Conservation (phyloP, 2,797 vertebrate species). For the Toxotes lorentzi region DNA sequence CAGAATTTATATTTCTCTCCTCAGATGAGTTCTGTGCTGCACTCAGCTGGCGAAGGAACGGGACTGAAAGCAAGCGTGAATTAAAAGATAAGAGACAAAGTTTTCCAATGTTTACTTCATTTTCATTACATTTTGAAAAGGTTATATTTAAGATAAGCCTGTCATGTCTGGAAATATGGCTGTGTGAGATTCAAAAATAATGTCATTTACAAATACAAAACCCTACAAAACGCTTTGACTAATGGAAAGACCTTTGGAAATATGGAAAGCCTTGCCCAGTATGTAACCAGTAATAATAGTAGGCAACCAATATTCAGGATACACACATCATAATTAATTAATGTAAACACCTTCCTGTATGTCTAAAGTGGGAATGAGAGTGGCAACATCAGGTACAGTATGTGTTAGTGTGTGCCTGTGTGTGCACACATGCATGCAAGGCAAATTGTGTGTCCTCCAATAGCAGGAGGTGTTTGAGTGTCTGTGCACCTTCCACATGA, state of each 20-base stretch:
- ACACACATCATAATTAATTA: conserved; percentile 4
- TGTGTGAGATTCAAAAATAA: conserved; percentile 7
- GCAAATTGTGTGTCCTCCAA: not conserved
- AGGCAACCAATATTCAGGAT: conserved; percentile 29
- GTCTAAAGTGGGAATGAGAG: not conserved
- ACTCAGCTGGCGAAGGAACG: conserved; percentile 7
- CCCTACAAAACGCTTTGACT: not conserved
- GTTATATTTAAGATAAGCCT: conserved; percentile 43
- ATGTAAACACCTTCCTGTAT: conserved; percentile 5
- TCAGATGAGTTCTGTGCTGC: conserved; percentile 15
- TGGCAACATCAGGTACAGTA: conserved; percentile 7
- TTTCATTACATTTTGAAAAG: conserved; percentile 58
- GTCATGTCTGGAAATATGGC: conserved; percentile 32
- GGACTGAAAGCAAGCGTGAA: conserved; percentile 34
- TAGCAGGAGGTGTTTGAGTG: conserved; percentile 23
- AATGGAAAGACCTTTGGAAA: conserved; percentile 3
- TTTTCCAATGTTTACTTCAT: conserved; percentile 62
- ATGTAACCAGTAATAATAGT: conserved; percentile 21
- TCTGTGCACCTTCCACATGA: conserved; percentile 49
- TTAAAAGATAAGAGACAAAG: conserved; percentile 66
- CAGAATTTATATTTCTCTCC: conserved; percentile 58
- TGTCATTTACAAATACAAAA: conserved; percentile 3
- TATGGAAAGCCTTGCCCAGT: not conserved
- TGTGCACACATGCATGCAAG: not conserved
- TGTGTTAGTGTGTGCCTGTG: not conserved